Evolutionary conservation across 2,888 invertebrate genomes (phyloP), one percentile per base, ranked within the genome.

Genomic region (Leuctra nigra): DNA sequence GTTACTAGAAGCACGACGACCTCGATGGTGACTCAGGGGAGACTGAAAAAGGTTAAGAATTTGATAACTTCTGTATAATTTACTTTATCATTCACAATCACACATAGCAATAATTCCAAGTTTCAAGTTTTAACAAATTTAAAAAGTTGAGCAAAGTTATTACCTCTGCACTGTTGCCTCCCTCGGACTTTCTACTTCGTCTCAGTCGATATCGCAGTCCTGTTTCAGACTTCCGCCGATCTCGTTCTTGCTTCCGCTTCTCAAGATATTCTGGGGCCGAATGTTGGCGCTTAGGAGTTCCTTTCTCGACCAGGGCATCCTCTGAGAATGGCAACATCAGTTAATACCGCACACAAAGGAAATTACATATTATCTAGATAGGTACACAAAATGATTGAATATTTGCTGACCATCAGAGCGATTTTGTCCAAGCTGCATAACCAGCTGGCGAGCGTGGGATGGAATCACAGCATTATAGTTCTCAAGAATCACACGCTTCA

Each of bases 401-500:
- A 29, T 7, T 14, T 47, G 61, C 69, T 69, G 69, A 83, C 84
- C 84, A 67, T 83, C 83, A 63, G 80, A 81, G 68, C 81, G 80
- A 63, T 84, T 86, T 69, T 89, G 89, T 41, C 91, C 91, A 2
- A 92, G 77, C 69, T 90, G 85, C 83, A 93, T 90, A 48, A 96
- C 91, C 54, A 96, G 77, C 68, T 94, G 92, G 65, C 91, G 83
- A 14, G 95, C 96, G 68, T 94, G 93, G 55, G 86, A 87, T n/a
- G 96, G 96, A 68, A 97, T 96, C 62, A 89, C 91, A 1, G 87
- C 91, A 61, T 86, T 86, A 73, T 92, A 95, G 74, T 94, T 95
- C 70, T 96, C 95, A 64, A 97, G 75, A 69, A 97, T 95, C 35
- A 94, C 92, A 72, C 92, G 79, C 68, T 88, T 88, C 63, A 88